Percentiles rank a stretch among this genome's conserved stretches.
These are phyloP conservation scores for Biston stratarius DNA, from an alignment of 2,888 invertebrate species.

Conservation along the genomic window DNA sequence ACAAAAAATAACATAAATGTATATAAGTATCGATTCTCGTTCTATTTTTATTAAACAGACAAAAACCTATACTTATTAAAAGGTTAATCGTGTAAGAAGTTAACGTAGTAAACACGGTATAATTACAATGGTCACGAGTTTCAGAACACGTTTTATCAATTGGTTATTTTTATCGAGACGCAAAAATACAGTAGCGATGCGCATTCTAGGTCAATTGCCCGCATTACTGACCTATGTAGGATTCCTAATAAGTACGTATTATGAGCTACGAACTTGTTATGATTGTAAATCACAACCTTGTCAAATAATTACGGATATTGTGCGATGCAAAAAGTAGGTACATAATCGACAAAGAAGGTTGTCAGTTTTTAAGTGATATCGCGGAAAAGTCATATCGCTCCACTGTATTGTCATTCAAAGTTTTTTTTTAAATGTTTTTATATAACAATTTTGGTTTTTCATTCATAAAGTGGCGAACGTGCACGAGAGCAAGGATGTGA, in stretches of 20 bases:
- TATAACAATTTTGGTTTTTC: no score
- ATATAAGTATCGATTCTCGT: background rate
- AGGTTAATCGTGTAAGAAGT: slow-evolving; percentile 21
- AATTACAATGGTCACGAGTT: slow-evolving; percentile 26
- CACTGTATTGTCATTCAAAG: background rate
- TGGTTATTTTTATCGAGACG: slow-evolving; percentile 14
- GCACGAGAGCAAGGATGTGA: no score
- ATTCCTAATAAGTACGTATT: slow-evolving; percentile 6
- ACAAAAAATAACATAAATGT: background rate
- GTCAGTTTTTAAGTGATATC: no score
- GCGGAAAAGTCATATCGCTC: no score
- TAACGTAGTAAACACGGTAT: slow-evolving; percentile 1
- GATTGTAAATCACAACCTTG: slow-evolving; percentile 2
- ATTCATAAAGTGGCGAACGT: no score
- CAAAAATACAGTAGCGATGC: slow-evolving; percentile 14
- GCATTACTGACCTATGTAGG: slow-evolving; percentile 15
- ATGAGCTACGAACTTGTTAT: background rate
- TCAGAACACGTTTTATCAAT: slow-evolving; percentile 22
- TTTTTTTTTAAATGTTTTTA: no score
- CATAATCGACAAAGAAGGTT: background rate
- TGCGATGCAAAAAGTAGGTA: background rate
- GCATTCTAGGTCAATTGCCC: slow-evolving; percentile 27
- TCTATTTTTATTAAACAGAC: slow-evolving; percentile 4
- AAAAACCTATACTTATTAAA: slow-evolving; percentile 14
- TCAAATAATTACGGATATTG: background rate